Evolutionary conservation across 37 sponge, comb jelly and placozoan species (phyloP), one percentile per base, ranked within the genome.

Genomic region (Diacarnus erythraeanus): DNA sequence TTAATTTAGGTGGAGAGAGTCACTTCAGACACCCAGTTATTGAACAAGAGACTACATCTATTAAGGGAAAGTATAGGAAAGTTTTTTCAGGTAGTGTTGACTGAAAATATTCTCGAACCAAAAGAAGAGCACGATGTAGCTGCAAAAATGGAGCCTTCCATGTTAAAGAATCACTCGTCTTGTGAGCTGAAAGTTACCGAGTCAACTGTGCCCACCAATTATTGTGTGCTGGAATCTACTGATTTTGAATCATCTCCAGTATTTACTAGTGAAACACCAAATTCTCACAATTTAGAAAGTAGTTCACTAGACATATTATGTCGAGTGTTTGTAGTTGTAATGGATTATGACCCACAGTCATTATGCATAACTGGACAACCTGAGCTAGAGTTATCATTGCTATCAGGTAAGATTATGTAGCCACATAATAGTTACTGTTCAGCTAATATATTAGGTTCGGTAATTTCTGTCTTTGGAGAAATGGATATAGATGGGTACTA

Each of bases 291-390:
- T 47, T 47, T 47, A 47, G 51, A 47, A 47, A 12, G n/a, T n/a
- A n/a, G n/a, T n/a, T n/a, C n/a, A n/a, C n/a, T n/a, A n/a, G n/a
- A n/a, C n/a, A n/a, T n/a, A n/a, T 58, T 35, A 20, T 75, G 59
- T 71, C 80, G 84, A 38, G 47, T 92, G 41, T 92, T 92, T 80
- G 88, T 92, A 0, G 81, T 82, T 29, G 65, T 92, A 0, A 82
- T 92, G 42, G 88, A 88, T 72, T 92, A 92, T 51, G 80, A 88
- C 30, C 93, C 93, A 10, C 0, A 69, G 22, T 68, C 80, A 18
- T 68, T 88, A 38, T 92, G 93, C 69, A 77, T 74, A 74, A 92
- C 88, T 18, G 85, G 87, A 44, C 81, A 83, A 30, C 93, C 93
- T 0, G 93, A 92, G 57, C 40, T 59, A 35, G 88, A 92, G 65